Conservation (phyloP, 2,113 vertebrate genomes). For the Fulmarus glacialis region DNA sequence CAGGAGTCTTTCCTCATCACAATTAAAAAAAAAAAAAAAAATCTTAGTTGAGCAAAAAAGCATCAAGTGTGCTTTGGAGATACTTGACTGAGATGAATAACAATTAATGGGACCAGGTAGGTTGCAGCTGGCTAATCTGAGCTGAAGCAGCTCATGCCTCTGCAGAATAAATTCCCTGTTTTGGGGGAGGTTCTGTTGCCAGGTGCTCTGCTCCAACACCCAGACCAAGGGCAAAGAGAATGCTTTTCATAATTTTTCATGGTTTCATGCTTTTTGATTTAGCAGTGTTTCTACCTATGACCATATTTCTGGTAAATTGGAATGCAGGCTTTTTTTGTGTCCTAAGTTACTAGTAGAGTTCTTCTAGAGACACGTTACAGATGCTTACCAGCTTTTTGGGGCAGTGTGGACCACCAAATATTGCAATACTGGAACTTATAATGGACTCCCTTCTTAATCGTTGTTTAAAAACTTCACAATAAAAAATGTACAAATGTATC, state of each 20-base stretch:
- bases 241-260: not conserved
- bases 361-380: rapidly evolving
- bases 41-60: not conserved
- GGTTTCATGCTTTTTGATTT: not conserved
- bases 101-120: not conserved
- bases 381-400: not conserved
- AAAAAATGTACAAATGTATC: not conserved
- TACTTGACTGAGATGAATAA: not conserved
- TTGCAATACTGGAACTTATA: not conserved
- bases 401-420: not conserved
- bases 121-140: not conserved
- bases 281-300: not conserved
- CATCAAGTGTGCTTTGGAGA: not conserved
- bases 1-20: not conserved
- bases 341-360: not conserved
- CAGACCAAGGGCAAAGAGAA: not conserved
- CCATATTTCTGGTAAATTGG: not conserved
- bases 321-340: not conserved
- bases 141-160: not conserved
- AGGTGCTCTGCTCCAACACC: not conserved
- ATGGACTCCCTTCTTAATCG: not conserved
- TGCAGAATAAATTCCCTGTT: not conserved
- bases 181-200: not conserved
- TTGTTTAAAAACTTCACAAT: not conserved
- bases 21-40: not conserved